Base-by-base conservation (phyloP, 2,797 vertebrate genomes). In the Molossus alvarezi region DNA sequence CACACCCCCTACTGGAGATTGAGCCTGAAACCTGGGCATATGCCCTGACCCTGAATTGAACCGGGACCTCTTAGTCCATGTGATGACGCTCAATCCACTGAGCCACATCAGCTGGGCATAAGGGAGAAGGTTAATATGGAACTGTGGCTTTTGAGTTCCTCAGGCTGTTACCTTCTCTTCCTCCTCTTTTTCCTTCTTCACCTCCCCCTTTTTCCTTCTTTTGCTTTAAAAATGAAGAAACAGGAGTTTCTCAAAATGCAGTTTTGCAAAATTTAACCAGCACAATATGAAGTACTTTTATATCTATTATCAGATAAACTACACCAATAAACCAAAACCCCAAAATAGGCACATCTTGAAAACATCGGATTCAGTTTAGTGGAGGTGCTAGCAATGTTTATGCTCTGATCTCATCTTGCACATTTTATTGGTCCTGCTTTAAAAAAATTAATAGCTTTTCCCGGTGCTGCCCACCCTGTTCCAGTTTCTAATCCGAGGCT, bases 351-450 rank as follows among this genome's bases (percentile, higher is more conserved):
- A 69, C 62, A 76, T 57, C 45, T 76, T 92, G 77, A 92, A 88
- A 92, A 83, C 60, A 83, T 27, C 20, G 27, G 45, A 76, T 76
- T 82, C 77, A 76, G 64, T 76, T 41, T 45, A 83, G 15, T 6
- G 57, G 65, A 88, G 60, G 60, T 45, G 60, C 41, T 67, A 51
- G 60, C 92, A 96, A 83, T 60, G 93, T 87, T 67, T 0, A 9
- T 33, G 62, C 67, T 97, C 93, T 89, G 75, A 91, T 95, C 94
- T 89, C 96, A 90, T 95, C 65, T 90, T 97, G 95, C 79, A 96
- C 98, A 96, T 27, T 72, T 65, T 33, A 33, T 69, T 37, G 33
- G 55, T 75, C 20, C 25, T 60, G 21, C 25, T 25, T 60, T 62
- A 45, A 45, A 45, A 45, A 45, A 33, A 33, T 33, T 33, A 33